Evolutionary conservation across 2,888 invertebrate genomes (phyloP).

Genomic region (Piscicola geometra): DNA sequence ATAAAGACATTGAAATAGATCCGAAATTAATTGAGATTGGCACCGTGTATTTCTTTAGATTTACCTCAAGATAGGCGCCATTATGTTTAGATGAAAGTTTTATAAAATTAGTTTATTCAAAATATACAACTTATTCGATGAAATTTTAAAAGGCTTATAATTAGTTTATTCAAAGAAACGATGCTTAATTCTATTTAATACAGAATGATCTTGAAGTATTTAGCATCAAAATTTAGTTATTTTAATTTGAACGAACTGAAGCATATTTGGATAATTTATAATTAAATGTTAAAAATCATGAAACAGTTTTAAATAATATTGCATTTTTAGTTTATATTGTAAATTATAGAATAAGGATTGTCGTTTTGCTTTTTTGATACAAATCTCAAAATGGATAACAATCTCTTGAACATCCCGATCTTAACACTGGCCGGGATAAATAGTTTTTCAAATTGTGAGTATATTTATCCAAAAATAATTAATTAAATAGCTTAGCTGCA

Average conservation of each 20-base stretch:
- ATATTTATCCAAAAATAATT: too few species aligned
- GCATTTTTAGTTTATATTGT: background rate
- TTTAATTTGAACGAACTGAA: too few species aligned
- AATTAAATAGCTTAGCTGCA: too few species aligned
- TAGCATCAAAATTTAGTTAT: too few species aligned
- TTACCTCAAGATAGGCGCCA: conserved; percentile 2
- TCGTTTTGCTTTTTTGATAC: background rate
- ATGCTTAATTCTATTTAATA: too few species aligned
- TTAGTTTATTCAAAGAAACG: too few species aligned
- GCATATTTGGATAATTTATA: too few species aligned
- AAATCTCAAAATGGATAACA: background rate
- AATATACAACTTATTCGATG: background rate
- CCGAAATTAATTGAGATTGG: too few species aligned
- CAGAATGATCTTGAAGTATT: too few species aligned
- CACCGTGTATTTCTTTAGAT: too few species aligned
- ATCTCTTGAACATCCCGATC: background rate
- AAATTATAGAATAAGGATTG: background rate
- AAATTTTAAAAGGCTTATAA: background rate
- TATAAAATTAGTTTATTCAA: background rate
- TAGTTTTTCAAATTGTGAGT: conserved; percentile 12
- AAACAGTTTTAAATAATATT: background rate
- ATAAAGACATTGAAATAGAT: too few species aligned
- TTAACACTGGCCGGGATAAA: conserved; percentile 5
- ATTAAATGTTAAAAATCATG: too few species aligned
- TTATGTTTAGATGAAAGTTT: conserved; percentile 13